Evolutionary conservation across 2,113 vertebrate genomes (phyloP), one percentile per base, ranked within the genome.

Genomic region (Pseudorhombus dupliciocellatus): DNA sequence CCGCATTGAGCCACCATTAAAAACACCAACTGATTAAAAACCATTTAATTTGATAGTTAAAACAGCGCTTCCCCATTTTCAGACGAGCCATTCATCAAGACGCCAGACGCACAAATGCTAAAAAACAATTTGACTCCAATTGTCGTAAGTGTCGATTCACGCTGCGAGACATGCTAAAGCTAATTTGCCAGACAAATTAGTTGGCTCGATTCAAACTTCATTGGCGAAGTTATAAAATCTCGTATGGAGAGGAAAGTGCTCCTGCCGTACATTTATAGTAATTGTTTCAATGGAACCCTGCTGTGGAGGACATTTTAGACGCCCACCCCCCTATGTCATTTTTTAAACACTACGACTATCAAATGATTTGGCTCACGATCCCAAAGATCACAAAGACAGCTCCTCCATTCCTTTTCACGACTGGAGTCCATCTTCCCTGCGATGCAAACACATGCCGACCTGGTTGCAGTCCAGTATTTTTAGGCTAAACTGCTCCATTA

Each of bases 41-140:
- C 79, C 88, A 90, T 92, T 92, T 92, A 92, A 90, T 92, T 92
- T 92, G 89, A 92, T 90, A 88, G 90, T 89, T 87, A 88, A 87
- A 87, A 80, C 83, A 40, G 77, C 57, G 66, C 80, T 89, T 84
- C 69, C 85, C 89, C 79, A 78, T 90, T 88, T 92, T 89, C 80
- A 86, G 83, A 86, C 59, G 73, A 72, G 83, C 89, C 66, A 88
- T 92, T 77, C 65, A 90, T 92, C 88, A 92, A 81, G 30, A 79
- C 8, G 61, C 85, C 81, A 90, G 89, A 92, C 88, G 71, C 81
- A 59, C 87, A 86, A 90, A 90, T 84, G 81, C 85, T 65, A 90
- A 87, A 90, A 90, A 87, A 88, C 89, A 90, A 90, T 92, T 92
- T 88, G 89, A 90, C 89, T 90, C 90, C 87, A 90, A 89, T 90